Base-by-base conservation (phyloP, 2,888 invertebrate genomes). In the Drosophila colorata region DNA sequence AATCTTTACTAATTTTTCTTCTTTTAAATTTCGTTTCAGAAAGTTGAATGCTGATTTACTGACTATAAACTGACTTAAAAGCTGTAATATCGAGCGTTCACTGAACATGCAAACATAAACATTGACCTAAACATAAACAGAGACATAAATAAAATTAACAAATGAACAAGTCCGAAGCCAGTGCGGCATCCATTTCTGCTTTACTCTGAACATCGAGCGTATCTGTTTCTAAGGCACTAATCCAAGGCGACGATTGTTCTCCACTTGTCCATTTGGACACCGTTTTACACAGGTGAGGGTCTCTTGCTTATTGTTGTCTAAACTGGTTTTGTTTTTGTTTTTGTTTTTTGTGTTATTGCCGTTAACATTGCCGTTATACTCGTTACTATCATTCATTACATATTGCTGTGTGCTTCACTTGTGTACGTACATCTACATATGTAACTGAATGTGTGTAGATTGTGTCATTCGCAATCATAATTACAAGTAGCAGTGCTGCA, bases 381-480 rank as follows among this genome's bases (percentile, higher is more conserved):
- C 2, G 31, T 33, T 33, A 16, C 20, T n/a, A 28, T 20, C 6
- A 18, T 31, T 28, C 18, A 14, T 14, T n/a, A 40, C 28, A 28
- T 18, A 31, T 31, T 20, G 9, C 9, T 31, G 37, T 52, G 31
- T n/a, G 43, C 23, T 23, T 25, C 43, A 28, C 11, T n/a, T 40
- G 38, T 37, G 14, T 28, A 13, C 25, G 14, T 38, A 25, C 37
- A 49, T 18, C 11, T 16, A 13, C 51, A 38, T 20, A 31, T 31
- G 28, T 25, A 40, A 40, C 28, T 16, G 14, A 6, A 6, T 18
- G 5, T 41, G 7, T 41, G 28, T 18, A 33, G 33, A 33, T 28
- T 31, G 52, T 9, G 28, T 52, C 41, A 41, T 20, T 52, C 41
- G 14, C 41, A 41, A 51, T 28, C 49, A 38, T 16, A 37, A 6